A percentile compares a stretch with the other conserved stretches of the same genome.
Evolutionary conservation across 30 jellyfish, hydroid and myxozoan genomes (phyloP).

Genomic region (Clytia hemisphaerica): DNA sequence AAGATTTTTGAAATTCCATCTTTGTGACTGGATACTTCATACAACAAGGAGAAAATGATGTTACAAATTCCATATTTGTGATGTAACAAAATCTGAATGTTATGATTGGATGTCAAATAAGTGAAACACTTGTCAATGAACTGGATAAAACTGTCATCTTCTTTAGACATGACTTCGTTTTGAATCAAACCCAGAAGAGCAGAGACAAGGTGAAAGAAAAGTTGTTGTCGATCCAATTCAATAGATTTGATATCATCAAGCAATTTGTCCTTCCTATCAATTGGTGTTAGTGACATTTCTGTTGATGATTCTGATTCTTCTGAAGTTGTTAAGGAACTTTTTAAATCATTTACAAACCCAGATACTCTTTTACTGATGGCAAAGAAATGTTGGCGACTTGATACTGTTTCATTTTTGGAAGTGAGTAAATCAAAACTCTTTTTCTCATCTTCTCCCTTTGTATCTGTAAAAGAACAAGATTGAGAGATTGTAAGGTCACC

Average conservation of each 20-base stretch:
- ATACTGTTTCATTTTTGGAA: too few species aligned
- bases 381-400: too few species aligned
- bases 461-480: too few species aligned
- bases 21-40: background rate
- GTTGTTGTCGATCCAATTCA: background rate
- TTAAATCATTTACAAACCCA: too few species aligned
- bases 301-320: too few species aligned
- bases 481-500: too few species aligned
- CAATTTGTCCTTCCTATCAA: too few species aligned
- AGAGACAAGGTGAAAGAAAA: slow-evolving; percentile 1
- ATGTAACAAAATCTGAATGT: background rate
- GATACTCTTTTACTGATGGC: too few species aligned
- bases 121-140: background rate
- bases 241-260: background rate
- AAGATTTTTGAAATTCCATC: slow-evolving; percentile 6
- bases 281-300: too few species aligned
- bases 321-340: too few species aligned
- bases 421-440: too few species aligned
- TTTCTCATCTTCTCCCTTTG: too few species aligned
- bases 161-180: slow-evolving; percentile 14
- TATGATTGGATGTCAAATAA: background rate
- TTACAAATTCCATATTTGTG: background rate
- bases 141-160: background rate
- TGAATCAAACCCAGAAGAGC: background rate
- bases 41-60: background rate